Percentiles rank a stretch among this genome's conserved stretches.
phyloP scores from a whole-genome alignment of 2,113 vertebrate species.

The Benitochromis conjunctus region DNA sequence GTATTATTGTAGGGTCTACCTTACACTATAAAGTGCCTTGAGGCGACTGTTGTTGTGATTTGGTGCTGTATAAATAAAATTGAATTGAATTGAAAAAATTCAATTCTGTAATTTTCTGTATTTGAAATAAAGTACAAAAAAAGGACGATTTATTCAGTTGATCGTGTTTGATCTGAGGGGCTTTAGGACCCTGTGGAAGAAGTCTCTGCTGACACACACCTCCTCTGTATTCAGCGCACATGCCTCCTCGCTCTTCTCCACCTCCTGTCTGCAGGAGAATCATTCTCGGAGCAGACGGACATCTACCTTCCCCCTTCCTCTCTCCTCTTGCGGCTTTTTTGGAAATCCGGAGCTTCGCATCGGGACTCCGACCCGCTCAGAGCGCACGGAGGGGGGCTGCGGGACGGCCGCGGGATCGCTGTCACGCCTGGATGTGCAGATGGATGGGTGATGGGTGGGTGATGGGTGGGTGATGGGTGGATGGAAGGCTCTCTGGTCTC shows the following conservation, averaged over 20 bases:
- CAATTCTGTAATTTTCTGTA: too few species aligned
- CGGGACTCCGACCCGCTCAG: not conserved
- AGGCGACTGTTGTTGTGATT: too few species aligned
- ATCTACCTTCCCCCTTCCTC: not conserved
- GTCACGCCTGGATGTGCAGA: not conserved
- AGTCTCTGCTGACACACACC: not conserved
- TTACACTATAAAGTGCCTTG: too few species aligned
- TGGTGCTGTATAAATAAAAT: too few species aligned
- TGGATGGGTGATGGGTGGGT: not conserved
- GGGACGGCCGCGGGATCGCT: not conserved
- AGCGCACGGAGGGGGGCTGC: not conserved
- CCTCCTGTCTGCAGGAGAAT: constrained; percentile 8
- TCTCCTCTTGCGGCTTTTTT: not conserved
- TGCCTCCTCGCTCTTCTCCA: not conserved
- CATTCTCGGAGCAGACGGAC: not conserved
- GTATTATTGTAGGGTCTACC: too few species aligned
- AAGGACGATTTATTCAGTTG: not conserved
- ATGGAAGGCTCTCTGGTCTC: not conserved
- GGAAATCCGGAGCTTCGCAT: not conserved
- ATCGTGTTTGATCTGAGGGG: not conserved
- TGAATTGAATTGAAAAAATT: too few species aligned
- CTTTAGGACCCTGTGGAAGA: constrained; percentile 39
- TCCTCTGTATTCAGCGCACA: constrained; percentile 25
- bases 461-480: not conserved
- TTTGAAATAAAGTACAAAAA: not conserved